A percentile compares a stretch with the other conserved stretches of the same genome.
phyloP scores from a whole-genome alignment of 2,797 vertebrate species.

The Galagoides demidoff region DNA sequence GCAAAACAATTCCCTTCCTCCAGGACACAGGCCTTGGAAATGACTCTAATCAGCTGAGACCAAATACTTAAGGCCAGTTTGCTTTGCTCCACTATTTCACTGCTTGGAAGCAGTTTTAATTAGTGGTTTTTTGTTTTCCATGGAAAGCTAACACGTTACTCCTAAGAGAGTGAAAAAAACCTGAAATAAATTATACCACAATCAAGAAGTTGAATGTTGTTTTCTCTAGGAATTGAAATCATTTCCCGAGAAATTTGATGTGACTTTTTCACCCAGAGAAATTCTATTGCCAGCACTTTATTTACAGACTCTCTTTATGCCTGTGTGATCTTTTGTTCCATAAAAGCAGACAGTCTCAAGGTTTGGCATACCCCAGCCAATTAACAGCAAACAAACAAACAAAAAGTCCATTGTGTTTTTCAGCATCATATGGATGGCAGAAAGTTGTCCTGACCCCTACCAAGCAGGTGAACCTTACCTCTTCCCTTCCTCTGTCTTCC shows the following conservation, averaged over 20 bases:
- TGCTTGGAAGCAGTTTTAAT: conserved; percentile 30
- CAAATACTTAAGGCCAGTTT: not conserved
- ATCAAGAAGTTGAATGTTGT: not conserved
- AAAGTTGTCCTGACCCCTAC: not conserved
- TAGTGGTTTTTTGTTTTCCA: conserved; percentile 43
- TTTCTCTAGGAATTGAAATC: not conserved
- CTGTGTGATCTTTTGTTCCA: not conserved
- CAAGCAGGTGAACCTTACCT: not conserved
- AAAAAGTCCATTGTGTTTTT: not conserved
- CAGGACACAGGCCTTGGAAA: not conserved
- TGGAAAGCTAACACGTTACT: conserved; percentile 40
- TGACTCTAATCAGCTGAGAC: not conserved
- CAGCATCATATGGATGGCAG: not conserved
- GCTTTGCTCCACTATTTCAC: conserved; percentile 23
- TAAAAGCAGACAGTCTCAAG: not conserved
- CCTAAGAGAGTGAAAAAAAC: not conserved
- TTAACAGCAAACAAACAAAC: not conserved
- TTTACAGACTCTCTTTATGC: not conserved
- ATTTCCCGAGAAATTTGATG: conserved; percentile 37
- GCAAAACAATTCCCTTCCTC: not conserved
- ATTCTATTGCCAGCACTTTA: not conserved
- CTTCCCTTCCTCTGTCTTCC: not conserved
- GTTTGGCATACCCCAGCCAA: not conserved
- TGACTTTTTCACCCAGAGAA: not conserved
- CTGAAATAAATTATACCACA: not conserved